A percentile compares a stretch with the other conserved stretches of the same genome.
phyloP scores from a whole-genome alignment of 2,113 vertebrate genomes.

The Callipepla californica region DNA sequence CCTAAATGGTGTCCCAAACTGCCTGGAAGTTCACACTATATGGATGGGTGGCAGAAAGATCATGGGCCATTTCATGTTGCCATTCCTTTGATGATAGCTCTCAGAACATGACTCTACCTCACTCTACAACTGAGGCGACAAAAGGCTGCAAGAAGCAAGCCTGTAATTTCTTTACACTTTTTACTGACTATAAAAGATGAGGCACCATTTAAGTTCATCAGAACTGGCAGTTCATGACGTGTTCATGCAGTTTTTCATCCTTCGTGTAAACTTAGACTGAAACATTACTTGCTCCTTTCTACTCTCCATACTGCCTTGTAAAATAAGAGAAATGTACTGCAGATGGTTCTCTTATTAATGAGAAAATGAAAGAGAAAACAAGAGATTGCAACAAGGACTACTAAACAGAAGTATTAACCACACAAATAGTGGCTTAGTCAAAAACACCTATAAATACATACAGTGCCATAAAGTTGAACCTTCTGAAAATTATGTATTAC shows the following conservation, averaged over 20 bases:
- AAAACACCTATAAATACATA: neutral
- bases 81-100: neutral
- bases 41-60: neutral
- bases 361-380: too few relatives aligned
- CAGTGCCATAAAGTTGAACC: neutral
- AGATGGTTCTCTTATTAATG: neutral
- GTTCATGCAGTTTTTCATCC: neutral
- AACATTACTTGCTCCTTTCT: neutral
- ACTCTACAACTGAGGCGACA: neutral
- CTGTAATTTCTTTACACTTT: neutral
- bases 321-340: neutral
- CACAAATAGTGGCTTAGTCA: neutral
- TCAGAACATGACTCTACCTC: neutral
- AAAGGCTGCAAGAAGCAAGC: neutral
- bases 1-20: neutral
- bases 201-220: accelerated
- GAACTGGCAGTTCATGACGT: accelerated
- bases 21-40: neutral
- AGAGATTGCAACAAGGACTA: neutral
- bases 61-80: neutral
- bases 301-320: neutral
- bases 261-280: neutral
- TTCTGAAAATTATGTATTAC: neutral
- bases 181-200: neutral
- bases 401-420: neutral